Evolutionary conservation across 2,888 invertebrate species (phyloP), one percentile per base, ranked within the genome.

Genomic region (Alviniconcha strummeri): DNA sequence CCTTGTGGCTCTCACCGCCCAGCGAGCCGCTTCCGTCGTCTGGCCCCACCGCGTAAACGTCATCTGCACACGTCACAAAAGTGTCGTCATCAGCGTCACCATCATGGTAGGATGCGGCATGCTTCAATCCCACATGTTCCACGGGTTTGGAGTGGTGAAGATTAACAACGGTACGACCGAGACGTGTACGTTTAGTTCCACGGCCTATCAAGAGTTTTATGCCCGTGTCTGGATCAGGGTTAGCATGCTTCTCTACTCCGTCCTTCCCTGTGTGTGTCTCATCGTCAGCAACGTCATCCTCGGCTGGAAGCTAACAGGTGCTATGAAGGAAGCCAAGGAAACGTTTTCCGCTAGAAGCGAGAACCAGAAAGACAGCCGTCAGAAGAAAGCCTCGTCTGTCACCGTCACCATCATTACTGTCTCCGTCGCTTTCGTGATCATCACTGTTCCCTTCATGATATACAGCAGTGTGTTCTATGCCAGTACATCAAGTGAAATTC

Each of bases 11-110:
- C n/a, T 71, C 17, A 71, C 71, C 17, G 19, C 19, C 19, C 71
- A 71, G 17, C n/a, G 71, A n/a, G 71, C 71, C n/a, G 71, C 71
- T 5, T 17, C 71, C 71, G 19, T 71, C 8, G 9, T 71, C 6
- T 71, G 17, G 19, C 71, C 71, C 19, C 71, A 71, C 19, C 71
- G 19, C 19, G 83, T 85, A 8, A 81, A 81, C 36, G 52, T 67
- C 7, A 7, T 55, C 6, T 80, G 80, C 55, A 80, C 80, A 7
- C 67, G 17, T 67, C 11, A 9, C 5, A 80, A n/a, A 67, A 80
- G 67, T 17, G 17, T 55, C 15, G 11, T 11, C 55, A n/a, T 80
- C 69, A n/a, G 15, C 8, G 11, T 15, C 54, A 36, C 8, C 54
- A 67, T 69, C 9, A 3, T 54, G 8, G 17, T 67, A 2, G 15